Base-by-base conservation (phyloP, 2,113 vertebrate genomes). In the Megaptera novaeangliae region DNA sequence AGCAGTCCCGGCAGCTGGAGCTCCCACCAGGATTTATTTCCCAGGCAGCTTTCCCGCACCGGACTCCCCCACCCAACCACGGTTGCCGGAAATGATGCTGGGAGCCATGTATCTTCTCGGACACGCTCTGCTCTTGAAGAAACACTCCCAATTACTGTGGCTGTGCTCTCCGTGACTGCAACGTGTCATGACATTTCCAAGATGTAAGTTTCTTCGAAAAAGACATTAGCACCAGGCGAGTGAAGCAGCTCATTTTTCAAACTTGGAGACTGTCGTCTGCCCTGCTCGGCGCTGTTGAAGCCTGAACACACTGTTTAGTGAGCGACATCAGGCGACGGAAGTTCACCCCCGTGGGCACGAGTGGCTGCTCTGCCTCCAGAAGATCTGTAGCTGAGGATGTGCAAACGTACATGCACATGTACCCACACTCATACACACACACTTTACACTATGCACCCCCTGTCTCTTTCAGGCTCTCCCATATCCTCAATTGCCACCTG, bases 141-240 rank as follows among this genome's bases (percentile, higher is more conserved):
- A 78, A 96, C 86, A 88, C 96, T 98, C 97, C 93, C 87, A 77
- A 95, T 98, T 97, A 98, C 97, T 66, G 87, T 46, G 85, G 92
- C 92, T 93, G 83, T 98, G 97, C 98, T 98, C 98, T 98, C 94
- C 55, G 95, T 98, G 98, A 98, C 97, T 95, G 97, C 96, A 97
- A 96, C 87, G 96, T 98, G 97, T 98, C 98, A 98, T 97, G 98
- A 98, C 97, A 98, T 98, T 98, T 98, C 98, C 96, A 98, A 98
- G 98, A 98, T 97, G 89, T 96, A 98, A 97, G 98, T 98, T 97
- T 95, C 96, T 98, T 96, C 66, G 88, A 95, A 97, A 98, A 97
- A 98, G 94, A 95, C 97, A 94, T 98, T 97, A 97, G 95, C 94
- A 94, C 86, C 91, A 95, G 95, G 97, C 93, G 31, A 96, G 85